A percentile compares a stretch with the other conserved stretches of the same genome.
phyloP scores from a whole-genome alignment of 2,797 vertebrate genomes.

The Labeo calbasu region DNA sequence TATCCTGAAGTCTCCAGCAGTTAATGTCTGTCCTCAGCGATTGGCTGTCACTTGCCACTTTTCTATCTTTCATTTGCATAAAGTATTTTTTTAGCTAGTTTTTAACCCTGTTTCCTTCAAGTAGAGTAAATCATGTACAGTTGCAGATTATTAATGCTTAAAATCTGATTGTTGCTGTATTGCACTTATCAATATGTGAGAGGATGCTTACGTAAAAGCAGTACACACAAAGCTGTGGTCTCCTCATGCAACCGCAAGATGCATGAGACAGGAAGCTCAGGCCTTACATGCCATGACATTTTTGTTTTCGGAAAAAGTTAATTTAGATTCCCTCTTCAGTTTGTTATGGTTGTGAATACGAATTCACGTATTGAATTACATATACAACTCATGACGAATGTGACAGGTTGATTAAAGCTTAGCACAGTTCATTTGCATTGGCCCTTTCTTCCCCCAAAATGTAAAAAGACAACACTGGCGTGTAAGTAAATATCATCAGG shows the following conservation, averaged over 20 bases:
- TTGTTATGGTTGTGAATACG: not conserved
- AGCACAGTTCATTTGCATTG: not conserved
- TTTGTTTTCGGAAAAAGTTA: not conserved
- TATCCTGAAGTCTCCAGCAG: not conserved
- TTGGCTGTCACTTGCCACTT: not conserved
- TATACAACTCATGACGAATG: not conserved
- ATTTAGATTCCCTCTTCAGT: constrained; percentile 16
- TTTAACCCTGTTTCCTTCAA: not conserved
- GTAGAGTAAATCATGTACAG: not conserved
- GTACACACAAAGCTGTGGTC: not conserved
- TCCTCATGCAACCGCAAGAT: not conserved
- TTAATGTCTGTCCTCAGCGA: not conserved
- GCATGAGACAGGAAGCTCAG: not conserved
- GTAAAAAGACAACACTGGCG: not conserved
- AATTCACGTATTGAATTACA: not conserved
- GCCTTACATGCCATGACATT: not conserved
- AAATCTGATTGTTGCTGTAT: not conserved
- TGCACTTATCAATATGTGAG: not conserved
- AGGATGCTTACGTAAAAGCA: not conserved
- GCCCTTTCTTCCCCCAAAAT: not conserved
- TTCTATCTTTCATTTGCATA: not conserved
- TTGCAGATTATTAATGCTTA: not conserved
- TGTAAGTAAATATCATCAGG: constrained; percentile 30
- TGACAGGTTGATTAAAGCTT: not conserved
- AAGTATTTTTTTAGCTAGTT: not conserved